A percentile compares a stretch with the other conserved stretches of the same genome.
Conservation (phyloP, 2,888 invertebrate genomes). For the Cheilosia soror region DNA sequence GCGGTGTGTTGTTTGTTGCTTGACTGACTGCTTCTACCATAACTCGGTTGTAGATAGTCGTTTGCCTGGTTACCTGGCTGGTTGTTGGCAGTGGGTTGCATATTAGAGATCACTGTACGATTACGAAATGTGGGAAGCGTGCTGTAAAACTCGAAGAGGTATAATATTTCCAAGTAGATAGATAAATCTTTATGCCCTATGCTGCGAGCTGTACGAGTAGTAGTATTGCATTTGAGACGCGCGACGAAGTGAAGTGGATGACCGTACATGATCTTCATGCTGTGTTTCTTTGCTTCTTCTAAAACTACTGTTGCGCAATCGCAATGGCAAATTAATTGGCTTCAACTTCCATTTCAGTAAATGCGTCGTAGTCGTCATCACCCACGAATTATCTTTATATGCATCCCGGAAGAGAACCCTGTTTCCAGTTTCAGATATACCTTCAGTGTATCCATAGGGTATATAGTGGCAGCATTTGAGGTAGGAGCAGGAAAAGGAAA, state of each 20-base stretch:
- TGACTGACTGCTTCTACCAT: slow-evolving; percentile 34
- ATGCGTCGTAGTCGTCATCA: slow-evolving; percentile 50
- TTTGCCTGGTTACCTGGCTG: slow-evolving; percentile 56
- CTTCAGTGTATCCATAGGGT: slow-evolving; percentile 26
- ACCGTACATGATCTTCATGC: slow-evolving; percentile 67
- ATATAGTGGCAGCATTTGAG: neutral
- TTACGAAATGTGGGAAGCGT: slow-evolving; percentile 73
- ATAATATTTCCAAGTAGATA: slow-evolving; percentile 42
- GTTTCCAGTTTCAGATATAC: slow-evolving; percentile 34
- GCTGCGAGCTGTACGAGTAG: slow-evolving; percentile 5
- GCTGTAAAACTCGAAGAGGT: slow-evolving; percentile 27
- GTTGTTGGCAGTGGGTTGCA: slow-evolving; percentile 67
- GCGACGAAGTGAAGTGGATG: slow-evolving; percentile 43
- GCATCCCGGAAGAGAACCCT: slow-evolving; percentile 41
- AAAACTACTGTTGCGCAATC: slow-evolving; percentile 53
- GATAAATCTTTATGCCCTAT: slow-evolving; percentile 41
- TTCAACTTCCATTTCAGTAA: slow-evolving; percentile 59
- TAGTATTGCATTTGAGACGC: slow-evolving; percentile 32
- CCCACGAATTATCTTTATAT: slow-evolving; percentile 54
- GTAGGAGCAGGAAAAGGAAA: slow-evolving; percentile 58
- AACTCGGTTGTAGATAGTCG: slow-evolving; percentile 29
- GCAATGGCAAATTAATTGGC: slow-evolving; percentile 62
- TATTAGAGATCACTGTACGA: slow-evolving; percentile 71
- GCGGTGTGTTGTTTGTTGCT: slow-evolving; percentile 34
- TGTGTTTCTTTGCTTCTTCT: slow-evolving; percentile 33